Conservation (phyloP, 2,888 invertebrate genomes). For the Macropis europaea region DNA sequence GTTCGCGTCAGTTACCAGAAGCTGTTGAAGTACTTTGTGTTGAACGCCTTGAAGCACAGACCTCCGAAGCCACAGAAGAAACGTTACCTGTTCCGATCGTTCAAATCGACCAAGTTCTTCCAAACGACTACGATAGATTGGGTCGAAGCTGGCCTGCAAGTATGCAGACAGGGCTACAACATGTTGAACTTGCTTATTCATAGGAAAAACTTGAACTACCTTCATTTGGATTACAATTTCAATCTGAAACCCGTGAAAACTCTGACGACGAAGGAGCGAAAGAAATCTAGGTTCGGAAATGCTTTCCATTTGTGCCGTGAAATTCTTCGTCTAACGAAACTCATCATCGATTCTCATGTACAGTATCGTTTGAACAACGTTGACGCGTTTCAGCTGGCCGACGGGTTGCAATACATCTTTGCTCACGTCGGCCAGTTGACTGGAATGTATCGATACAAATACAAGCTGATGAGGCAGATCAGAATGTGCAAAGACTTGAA, state of each 20-base stretch:
- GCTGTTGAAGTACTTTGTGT: slow-evolving; percentile 97
- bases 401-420: slow-evolving; percentile 99
- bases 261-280: slow-evolving; percentile 98
- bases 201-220: slow-evolving; percentile 99
- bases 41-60: slow-evolving; percentile 98
- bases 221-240: slow-evolving; percentile 99
- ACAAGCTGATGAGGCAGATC: slow-evolving; percentile 99
- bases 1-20: slow-evolving; percentile 99
- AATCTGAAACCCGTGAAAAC: slow-evolving; percentile 99
- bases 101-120: slow-evolving; percentile 99
- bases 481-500: slow-evolving; percentile 99
- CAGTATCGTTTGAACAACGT: slow-evolving; percentile 99
- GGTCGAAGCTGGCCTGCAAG: slow-evolving; percentile 99
- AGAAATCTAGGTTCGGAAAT: slow-evolving; percentile 98
- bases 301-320: slow-evolving; percentile 99
- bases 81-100: slow-evolving; percentile 98
- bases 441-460: slow-evolving; percentile 99
- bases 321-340: slow-evolving; percentile 97
- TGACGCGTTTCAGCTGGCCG: slow-evolving; percentile 98
- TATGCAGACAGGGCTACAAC: slow-evolving; percentile 99
- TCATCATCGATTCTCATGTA: slow-evolving; percentile 99
- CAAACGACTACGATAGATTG: slow-evolving; percentile 99
- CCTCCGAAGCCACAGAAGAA: slow-evolving; percentile 99
- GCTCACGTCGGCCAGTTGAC: slow-evolving; percentile 99
- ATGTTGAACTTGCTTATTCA: slow-evolving; percentile 99